These are phyloP conservation scores for Osmerus mordax DNA, from an alignment of 2,113 vertebrate genomes.

Conservation along the genomic window DNA sequence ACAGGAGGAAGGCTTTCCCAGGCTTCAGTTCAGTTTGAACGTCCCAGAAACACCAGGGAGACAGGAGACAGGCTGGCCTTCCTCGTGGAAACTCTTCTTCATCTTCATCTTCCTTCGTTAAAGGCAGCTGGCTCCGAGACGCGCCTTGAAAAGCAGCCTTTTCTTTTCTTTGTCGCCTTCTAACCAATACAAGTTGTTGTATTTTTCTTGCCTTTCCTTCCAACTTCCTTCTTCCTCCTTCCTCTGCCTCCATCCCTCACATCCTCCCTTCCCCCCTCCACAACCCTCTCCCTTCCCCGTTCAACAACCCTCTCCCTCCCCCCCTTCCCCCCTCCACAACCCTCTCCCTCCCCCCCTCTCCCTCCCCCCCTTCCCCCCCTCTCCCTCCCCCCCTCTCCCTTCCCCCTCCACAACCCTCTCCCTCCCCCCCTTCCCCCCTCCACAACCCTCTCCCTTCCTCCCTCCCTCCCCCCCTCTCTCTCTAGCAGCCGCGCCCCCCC, in stretches of 20 bases:
- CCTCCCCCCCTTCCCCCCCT: too few species aligned
- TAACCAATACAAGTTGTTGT: conserved; percentile 39
- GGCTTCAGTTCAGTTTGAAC: too few species aligned
- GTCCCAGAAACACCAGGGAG: too few species aligned
- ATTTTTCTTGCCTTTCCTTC: conserved; percentile 70
- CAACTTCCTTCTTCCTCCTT: conserved; percentile 67
- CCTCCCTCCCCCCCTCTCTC: conserved; percentile 48
- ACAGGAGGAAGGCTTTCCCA: too few species aligned
- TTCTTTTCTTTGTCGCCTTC: background rate
- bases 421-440: too few species aligned
- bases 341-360: too few species aligned
- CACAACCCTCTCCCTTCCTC: conserved; percentile 28
- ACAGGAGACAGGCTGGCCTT: too few species aligned
- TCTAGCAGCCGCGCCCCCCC: conserved; percentile 68
- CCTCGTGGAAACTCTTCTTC: too few species aligned
- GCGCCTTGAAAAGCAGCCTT: background rate
- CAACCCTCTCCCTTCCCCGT: background rate
- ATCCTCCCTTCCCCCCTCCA: conserved; percentile 38
- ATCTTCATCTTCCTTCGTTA: too few species aligned
- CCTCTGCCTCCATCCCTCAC: conserved; percentile 38
- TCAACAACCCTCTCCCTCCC: background rate
- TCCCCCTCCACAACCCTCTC: too few species aligned
- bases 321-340: conserved; percentile 24
- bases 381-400: too few species aligned
- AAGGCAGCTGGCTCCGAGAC: background rate